Conservation (phyloP, 1,140 invertebrate species). For the Argopecten irradians region DNA sequence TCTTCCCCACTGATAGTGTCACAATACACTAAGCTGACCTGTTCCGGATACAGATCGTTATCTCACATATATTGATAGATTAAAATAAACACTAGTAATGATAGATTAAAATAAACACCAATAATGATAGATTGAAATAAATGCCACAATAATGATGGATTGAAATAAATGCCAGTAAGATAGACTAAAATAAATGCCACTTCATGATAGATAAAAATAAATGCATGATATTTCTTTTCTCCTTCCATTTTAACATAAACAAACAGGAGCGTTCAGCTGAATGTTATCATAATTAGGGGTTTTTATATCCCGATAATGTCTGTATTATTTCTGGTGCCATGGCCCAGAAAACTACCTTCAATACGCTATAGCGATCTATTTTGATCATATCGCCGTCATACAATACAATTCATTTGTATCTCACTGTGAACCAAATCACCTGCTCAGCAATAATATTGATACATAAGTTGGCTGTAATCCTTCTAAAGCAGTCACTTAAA, state of each 20-base stretch:
- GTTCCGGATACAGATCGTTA: not conserved
- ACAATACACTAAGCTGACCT: not conserved
- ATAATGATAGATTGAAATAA: not conserved
- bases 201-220: too few relatives aligned
- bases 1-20: not conserved
- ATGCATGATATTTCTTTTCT: slow-evolving; percentile 23
- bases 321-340: not conserved
- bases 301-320: not conserved
- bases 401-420: not conserved
- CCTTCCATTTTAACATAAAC: not conserved
- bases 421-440: not conserved
- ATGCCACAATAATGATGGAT: not conserved
- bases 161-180: too few relatives aligned
- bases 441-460: slow-evolving; percentile 17
- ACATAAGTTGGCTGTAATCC: not conserved
- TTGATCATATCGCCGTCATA: not conserved
- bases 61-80: not conserved
- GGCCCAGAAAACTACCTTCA: slow-evolving; percentile 3
- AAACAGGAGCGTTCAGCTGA: not conserved
- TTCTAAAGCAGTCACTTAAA: not conserved
- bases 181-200: too few relatives aligned
- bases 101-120: not conserved
- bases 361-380: not conserved
- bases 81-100: not conserved
- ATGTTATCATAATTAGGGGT: not conserved